A percentile compares a stretch with the other conserved stretches of the same genome.
phyloP scores from a whole-genome alignment of 2,797 vertebrate genomes.

The Manis crassicaudata region DNA sequence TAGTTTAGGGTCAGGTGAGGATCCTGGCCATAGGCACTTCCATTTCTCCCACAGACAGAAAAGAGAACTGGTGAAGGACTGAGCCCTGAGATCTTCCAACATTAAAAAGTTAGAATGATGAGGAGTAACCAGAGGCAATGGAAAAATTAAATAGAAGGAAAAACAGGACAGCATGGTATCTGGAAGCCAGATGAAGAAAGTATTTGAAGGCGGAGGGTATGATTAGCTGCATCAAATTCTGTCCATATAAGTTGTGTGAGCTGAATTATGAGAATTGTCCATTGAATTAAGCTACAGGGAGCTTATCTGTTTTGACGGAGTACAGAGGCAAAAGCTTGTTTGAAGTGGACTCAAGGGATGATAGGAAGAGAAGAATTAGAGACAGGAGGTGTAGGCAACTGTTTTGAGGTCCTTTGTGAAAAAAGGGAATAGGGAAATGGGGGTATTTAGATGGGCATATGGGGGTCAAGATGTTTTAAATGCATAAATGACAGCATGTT shows the following conservation, averaged over 20 bases:
- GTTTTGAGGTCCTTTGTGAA: background rate
- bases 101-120: background rate
- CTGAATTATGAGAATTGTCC: background rate
- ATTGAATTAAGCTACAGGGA: background rate
- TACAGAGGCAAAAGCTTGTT: background rate
- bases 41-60: background rate
- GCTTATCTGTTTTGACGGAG: background rate
- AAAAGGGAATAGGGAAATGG: background rate
- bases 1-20: no score
- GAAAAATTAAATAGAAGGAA: background rate
- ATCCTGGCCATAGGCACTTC: no score
- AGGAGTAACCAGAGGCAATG: background rate
- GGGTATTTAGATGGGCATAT: background rate
- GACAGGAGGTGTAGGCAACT: background rate
- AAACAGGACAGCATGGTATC: background rate
- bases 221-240: background rate
- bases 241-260: background rate
- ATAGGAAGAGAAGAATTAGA: background rate
- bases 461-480: background rate
- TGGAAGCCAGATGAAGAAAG: background rate
- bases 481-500: background rate
- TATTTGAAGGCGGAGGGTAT: background rate
- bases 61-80: background rate
- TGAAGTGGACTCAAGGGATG: background rate
- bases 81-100: background rate